Evolutionary conservation across 2,113 vertebrate genomes (phyloP), one percentile per base, ranked within the genome.

Genomic region (Muscicapa adusta): DNA sequence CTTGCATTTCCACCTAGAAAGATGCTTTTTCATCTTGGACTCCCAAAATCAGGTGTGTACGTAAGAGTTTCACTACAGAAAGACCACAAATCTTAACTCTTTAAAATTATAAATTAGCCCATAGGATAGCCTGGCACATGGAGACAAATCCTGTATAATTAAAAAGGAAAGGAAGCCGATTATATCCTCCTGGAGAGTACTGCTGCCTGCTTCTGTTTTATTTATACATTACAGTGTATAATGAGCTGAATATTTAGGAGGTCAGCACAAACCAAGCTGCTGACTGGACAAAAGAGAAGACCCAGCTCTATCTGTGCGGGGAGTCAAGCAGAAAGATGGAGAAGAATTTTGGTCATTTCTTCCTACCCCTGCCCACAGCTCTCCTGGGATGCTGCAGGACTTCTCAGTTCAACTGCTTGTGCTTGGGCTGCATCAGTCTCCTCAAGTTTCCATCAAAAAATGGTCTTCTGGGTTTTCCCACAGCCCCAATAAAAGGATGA

Each of bases 231-330:
- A 84, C 62, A 89, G 90, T 58, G 90, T 86, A 95, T 97, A 97
- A 96, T 92, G 94, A 95, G 94, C 93, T 92, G 93, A 95, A 96
- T 97, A 97, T 96, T 97, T 97, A 97, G 81, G 93, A 95, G 94
- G 94, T 97, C 96, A 97, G 96, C 97, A 96, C 93, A 97, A 97
- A 97, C 79, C 80, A 95, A 92, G 90, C 88, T 97, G 97, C 94
- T 97, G 96, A 97, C 93, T 95, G 88, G 34, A 94, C 80, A 95
- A 94, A 97, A 97, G 80, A 84, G 83, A 79, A 90, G 91, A 76
- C 76, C 67, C 77, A 74, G 47, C 92, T 93, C 80, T 76, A 31
- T 66, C 74, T 34, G 61, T 50, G 56, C 63, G 8, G 1, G 7
- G 25, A 97, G 57, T 70, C 61, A 94, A 60, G 67, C 50, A 63